These are phyloP conservation scores for Halichoerus grypus DNA, from an alignment of 2,113 vertebrate species.

Conservation along the genomic window DNA sequence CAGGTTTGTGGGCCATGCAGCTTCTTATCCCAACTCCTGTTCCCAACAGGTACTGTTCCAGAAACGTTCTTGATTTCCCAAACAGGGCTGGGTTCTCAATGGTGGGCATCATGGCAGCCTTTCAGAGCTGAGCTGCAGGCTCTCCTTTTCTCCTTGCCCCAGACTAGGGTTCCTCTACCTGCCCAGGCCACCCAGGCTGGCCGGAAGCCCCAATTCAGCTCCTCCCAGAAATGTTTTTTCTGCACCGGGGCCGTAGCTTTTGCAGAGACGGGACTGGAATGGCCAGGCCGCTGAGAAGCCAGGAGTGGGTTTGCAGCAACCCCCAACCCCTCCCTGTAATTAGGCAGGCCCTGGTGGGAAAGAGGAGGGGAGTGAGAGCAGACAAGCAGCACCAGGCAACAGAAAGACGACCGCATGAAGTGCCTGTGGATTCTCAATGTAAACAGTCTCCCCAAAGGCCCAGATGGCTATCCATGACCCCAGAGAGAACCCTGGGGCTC, in stretches of 20 bases:
- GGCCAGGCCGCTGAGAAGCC: background rate
- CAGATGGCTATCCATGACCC: background rate
- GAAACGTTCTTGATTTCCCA: background rate
- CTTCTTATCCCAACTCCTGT: background rate
- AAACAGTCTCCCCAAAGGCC: background rate
- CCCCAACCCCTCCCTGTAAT: background rate
- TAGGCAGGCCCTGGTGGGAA: background rate
- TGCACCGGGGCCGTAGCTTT: background rate
- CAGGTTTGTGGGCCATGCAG: background rate
- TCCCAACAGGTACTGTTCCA: background rate
- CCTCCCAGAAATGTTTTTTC: background rate
- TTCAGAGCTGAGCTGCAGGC: background rate
- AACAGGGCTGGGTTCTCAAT: background rate
- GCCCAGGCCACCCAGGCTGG: background rate
- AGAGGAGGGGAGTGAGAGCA: background rate
- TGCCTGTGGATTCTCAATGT: background rate
- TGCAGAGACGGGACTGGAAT: background rate
- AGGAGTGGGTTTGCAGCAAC: background rate
- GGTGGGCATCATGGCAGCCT: background rate
- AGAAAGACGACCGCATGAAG: background rate
- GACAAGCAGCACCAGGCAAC: accelerated
- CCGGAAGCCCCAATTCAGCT: background rate
- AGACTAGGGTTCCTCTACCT: no score
- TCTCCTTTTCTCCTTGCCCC: background rate
- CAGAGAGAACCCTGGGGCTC: background rate